Conservation (phyloP, 2,113 vertebrate species). For the Centropus unirufus region DNA sequence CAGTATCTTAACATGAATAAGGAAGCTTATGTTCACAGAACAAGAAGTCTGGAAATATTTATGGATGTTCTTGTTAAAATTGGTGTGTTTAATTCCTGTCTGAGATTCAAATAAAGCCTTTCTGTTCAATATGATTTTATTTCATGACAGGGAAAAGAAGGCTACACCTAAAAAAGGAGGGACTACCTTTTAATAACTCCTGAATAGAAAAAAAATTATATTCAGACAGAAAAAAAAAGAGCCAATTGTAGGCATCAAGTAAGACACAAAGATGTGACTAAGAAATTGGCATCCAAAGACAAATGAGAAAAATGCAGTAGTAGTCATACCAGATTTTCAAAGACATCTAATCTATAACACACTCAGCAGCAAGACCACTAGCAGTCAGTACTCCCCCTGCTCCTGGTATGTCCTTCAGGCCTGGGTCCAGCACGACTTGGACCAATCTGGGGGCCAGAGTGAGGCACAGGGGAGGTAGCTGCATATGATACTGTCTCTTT, state of each 20-base stretch:
- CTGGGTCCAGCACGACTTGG: accelerated
- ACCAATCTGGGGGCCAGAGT: neutral
- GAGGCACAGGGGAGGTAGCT: neutral
- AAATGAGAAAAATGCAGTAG: neutral
- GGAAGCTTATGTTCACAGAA: neutral
- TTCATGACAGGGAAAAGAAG: neutral
- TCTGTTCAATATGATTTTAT: neutral
- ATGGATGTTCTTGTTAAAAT: conserved; percentile 36
- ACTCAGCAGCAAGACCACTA: neutral
- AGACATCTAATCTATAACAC: neutral
- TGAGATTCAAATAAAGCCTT: neutral
- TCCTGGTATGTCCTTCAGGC: neutral
- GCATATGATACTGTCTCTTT: neutral
- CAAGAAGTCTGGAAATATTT: conserved; percentile 1
- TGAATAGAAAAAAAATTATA: neutral
- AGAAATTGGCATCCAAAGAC: neutral
- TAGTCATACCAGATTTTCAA: neutral
- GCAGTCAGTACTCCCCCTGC: neutral
- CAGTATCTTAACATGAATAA: conserved; percentile 6
- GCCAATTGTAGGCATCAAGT: neutral
- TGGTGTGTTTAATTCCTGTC: neutral
- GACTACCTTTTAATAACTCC: neutral
- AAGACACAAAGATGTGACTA: neutral
- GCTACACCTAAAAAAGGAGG: neutral
- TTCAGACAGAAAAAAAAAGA: neutral